A percentile compares a stretch with the other conserved stretches of the same genome.
phyloP scores from a whole-genome alignment of 1,140 invertebrate genomes.

The Orussus abietinus region DNA sequence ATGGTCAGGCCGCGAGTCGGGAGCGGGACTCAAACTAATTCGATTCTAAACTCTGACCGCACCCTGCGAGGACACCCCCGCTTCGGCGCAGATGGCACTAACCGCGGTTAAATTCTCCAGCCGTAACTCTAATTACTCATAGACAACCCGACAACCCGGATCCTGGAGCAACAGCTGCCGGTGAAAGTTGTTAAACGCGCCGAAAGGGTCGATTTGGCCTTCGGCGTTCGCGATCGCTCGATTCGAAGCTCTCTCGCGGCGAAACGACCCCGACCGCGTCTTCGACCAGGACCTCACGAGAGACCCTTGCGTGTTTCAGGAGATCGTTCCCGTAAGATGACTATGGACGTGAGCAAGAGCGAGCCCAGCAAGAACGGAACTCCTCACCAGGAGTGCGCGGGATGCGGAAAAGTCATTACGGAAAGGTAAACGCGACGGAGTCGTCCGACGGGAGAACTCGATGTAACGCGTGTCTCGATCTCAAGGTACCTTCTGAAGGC shows the following conservation, averaged over 20 bases:
- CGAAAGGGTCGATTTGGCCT: conserved; percentile 1
- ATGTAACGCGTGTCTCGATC: conserved; percentile 1
- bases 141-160: conserved; percentile 45
- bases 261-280: too few relatives aligned
- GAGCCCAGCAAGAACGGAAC: conserved; percentile 46
- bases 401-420: conserved; percentile 72
- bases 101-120: conserved; percentile 54
- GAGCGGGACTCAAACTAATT: conserved; percentile 51
- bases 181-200: conserved; percentile 49
- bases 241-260: too few relatives aligned
- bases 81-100: conserved; percentile 53
- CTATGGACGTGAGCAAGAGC: conserved; percentile 57
- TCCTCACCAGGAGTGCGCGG: conserved; percentile 64
- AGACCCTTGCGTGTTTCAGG: conserved; percentile 11
- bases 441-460: not conserved
- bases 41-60: conserved; percentile 55
- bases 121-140: conserved; percentile 56
- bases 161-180: conserved; percentile 47
- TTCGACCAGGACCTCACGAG: too few relatives aligned
- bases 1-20: conserved; percentile 7
- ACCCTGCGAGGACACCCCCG: conserved; percentile 30
- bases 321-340: conserved; percentile 36
- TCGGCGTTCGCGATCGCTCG: not conserved
- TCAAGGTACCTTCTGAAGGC: conserved; percentile 71
- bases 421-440: conserved; percentile 55